Percentiles rank a stretch among this genome's conserved stretches.
phyloP scores from a whole-genome alignment of 2,797 vertebrate genomes.

The Xyrichtys novacula region DNA sequence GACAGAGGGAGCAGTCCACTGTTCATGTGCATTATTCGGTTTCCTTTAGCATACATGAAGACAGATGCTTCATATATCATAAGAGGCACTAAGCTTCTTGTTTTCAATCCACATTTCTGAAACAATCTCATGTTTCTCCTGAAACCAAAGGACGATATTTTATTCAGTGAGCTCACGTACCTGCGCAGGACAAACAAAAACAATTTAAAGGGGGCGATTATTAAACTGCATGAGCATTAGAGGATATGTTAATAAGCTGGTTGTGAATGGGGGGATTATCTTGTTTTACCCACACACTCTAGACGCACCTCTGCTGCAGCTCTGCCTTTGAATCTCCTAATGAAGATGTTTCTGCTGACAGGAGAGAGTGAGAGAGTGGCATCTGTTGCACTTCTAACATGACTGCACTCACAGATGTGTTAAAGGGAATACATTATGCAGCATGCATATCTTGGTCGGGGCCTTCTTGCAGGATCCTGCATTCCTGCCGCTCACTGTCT shows the following conservation, averaged over 20 bases:
- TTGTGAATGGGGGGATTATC: constrained; percentile 56
- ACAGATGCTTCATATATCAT: constrained; percentile 56
- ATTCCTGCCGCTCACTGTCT: constrained; percentile 36
- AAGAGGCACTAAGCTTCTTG: constrained; percentile 38
- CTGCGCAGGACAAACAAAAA: constrained; percentile 63
- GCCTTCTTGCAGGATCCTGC: constrained; percentile 2
- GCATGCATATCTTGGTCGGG: constrained; percentile 37
- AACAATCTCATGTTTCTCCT: constrained; percentile 39
- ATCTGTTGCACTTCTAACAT: constrained; percentile 64
- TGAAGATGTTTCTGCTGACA: constrained; percentile 82
- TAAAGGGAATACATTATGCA: constrained; percentile 58
- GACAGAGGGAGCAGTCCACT: too few relatives aligned
- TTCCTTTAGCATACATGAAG: constrained; percentile 42
- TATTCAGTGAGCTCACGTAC: constrained; percentile 70
- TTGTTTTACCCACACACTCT: constrained; percentile 61
- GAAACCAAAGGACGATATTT: constrained; percentile 58
- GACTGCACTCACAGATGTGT: constrained; percentile 51
- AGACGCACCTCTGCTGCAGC: constrained; percentile 19
- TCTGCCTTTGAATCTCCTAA: constrained; percentile 74
- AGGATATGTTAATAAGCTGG: constrained; percentile 77
- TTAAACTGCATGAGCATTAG: constrained; percentile 79
- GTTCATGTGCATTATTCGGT: not conserved
- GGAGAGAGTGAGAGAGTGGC: constrained; percentile 63
- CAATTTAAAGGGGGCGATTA: constrained; percentile 70
- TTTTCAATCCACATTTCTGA: constrained; percentile 50